Conservation (phyloP, 2,797 vertebrate species). For the Staurois parvus region DNA sequence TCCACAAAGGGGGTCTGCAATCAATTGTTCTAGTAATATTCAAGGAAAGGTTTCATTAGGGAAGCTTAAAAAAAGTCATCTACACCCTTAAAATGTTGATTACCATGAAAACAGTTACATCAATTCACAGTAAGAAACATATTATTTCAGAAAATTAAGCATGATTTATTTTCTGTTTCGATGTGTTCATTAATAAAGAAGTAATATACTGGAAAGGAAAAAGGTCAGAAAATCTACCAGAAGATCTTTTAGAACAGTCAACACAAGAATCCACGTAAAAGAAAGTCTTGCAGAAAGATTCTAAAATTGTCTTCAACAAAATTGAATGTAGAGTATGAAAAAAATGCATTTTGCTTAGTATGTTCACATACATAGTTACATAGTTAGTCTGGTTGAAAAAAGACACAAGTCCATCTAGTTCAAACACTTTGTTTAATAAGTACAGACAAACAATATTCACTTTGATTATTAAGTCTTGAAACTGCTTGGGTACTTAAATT, state of each 20-base stretch:
- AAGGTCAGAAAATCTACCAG: background rate
- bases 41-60: slow-evolving; percentile 83
- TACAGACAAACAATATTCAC: no score
- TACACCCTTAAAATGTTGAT: slow-evolving; percentile 77
- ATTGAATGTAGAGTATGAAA: no score
- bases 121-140: slow-evolving; percentile 12
- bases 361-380: no score
- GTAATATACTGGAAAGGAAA: background rate
- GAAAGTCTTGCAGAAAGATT: background rate
- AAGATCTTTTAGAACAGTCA: background rate
- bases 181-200: background rate
- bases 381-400: no score
- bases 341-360: no score
- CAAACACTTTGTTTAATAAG: no score
- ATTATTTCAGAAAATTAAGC: background rate
- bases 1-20: slow-evolving; percentile 58
- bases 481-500: no score
- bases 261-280: background rate
- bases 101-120: slow-evolving; percentile 15
- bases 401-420: no score
- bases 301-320: background rate
- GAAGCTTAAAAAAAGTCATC: slow-evolving; percentile 71
- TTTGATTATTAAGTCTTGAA: no score
- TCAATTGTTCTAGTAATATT: slow-evolving; percentile 71
- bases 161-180: background rate